A percentile compares a stretch with the other conserved stretches of the same genome.
phyloP scores from a whole-genome alignment of 2,113 vertebrate species.

The Furnarius figulus region DNA sequence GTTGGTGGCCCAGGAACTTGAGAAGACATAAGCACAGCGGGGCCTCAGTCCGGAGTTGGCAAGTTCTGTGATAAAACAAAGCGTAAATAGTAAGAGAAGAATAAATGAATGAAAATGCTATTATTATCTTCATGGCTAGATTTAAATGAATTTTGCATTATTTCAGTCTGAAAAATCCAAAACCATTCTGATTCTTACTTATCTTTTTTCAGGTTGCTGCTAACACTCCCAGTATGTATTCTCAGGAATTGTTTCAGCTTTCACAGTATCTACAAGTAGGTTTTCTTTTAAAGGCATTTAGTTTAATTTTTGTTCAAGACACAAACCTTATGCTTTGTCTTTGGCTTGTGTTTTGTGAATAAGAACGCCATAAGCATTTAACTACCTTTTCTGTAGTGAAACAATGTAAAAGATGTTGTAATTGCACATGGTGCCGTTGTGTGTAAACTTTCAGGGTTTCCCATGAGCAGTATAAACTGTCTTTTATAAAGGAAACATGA shows the following conservation, averaged over 20 bases:
- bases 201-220: slow-evolving; percentile 86
- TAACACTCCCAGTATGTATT: slow-evolving; percentile 99
- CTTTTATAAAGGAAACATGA: neutral
- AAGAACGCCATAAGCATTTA: neutral
- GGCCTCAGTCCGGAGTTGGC: fast-evolving
- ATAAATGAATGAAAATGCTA: neutral
- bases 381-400: neutral
- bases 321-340: neutral
- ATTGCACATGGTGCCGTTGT: neutral
- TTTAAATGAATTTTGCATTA: neutral
- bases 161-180: neutral
- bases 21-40: neutral
- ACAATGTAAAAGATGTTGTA: neutral
- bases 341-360: neutral
- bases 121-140: neutral
- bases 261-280: slow-evolving; percentile 99
- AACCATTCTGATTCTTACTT: neutral
- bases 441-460: neutral
- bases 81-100: neutral
- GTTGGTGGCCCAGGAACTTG: neutral
- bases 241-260: slow-evolving; percentile 99
- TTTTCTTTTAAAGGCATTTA: neutral
- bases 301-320: neutral
- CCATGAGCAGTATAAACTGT: neutral
- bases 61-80: neutral